A percentile compares a stretch with the other conserved stretches of the same genome.
Conservation (phyloP, 2,888 invertebrate genomes). For the Lottia gigantea region DNA sequence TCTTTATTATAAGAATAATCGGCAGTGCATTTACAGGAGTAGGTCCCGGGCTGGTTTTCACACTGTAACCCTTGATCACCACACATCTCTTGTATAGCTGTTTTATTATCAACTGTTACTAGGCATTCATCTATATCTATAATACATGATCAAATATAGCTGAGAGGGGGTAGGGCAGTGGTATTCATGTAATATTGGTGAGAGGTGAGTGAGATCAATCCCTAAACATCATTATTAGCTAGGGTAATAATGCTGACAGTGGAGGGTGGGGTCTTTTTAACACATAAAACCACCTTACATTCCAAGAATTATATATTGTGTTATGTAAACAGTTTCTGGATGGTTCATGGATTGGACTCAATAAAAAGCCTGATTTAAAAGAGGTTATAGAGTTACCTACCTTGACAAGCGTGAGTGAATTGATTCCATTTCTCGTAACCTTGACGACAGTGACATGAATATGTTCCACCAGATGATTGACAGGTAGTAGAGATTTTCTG, state of each 20-base stretch:
- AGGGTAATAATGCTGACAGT: too few relatives aligned
- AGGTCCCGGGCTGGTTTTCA: background rate
- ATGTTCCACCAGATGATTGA: background rate
- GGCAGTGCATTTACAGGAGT: background rate
- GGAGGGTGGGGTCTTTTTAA: too few relatives aligned
- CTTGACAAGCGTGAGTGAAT: background rate
- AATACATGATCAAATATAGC: background rate
- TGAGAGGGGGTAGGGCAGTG: too few relatives aligned
- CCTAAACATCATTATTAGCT: too few relatives aligned
- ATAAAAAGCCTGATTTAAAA: too few relatives aligned
- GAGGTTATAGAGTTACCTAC: background rate
- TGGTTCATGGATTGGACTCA: too few relatives aligned
- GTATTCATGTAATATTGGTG: too few relatives aligned
- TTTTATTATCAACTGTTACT: background rate
- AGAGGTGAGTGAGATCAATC: too few relatives aligned
- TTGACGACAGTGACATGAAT: background rate
- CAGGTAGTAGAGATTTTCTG: background rate
- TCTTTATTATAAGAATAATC: background rate
- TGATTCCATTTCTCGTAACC: background rate
- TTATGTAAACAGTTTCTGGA: too few relatives aligned
- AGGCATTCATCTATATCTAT: slow-evolving; percentile 7
- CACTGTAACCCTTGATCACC: background rate
- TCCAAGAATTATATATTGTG: too few relatives aligned
- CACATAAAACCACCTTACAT: too few relatives aligned
- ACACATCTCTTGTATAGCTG: background rate